Percentiles rank a stretch among this genome's conserved stretches.
Evolutionary conservation across 1,140 invertebrate species (phyloP).

Genomic region (Dreissena rostriformis): DNA sequence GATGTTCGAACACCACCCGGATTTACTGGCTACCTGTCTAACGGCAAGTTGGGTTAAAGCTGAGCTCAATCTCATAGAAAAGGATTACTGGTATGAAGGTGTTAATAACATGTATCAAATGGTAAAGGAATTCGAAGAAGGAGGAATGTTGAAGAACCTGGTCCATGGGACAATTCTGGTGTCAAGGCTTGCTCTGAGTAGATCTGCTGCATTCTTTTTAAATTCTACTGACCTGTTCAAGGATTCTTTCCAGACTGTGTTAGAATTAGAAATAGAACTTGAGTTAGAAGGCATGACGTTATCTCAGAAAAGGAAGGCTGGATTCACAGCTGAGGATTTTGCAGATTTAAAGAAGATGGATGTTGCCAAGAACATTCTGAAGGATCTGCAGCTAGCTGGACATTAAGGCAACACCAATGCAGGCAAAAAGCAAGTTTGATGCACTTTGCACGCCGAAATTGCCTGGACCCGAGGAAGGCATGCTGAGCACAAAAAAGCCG

Average conservation of each 20-base stretch:
- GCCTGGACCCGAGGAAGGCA: neutral
- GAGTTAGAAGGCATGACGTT: neutral
- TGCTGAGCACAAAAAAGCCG: neutral
- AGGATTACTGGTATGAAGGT: conserved; percentile 21
- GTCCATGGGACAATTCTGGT: conserved; percentile 44
- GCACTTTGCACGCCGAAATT: conserved; percentile 13
- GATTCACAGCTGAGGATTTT: neutral
- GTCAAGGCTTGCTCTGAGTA: conserved; percentile 46
- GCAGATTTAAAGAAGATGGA: neutral
- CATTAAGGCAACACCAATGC: neutral
- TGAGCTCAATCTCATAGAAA: conserved; percentile 32
- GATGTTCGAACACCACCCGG: neutral
- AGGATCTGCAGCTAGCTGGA: neutral
- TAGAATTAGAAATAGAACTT: neutral
- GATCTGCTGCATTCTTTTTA: conserved; percentile 32
- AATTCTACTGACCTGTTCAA: neutral
- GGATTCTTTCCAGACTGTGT: neutral
- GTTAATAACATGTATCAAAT: conserved; percentile 33
- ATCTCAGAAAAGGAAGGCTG: neutral
- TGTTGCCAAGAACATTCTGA: neutral
- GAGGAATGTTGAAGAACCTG: conserved; percentile 37
- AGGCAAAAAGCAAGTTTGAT: neutral
- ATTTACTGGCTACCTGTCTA: conserved; percentile 29
- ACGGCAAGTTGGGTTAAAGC: conserved; percentile 37
- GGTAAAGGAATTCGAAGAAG: conserved; percentile 20